Base-by-base conservation (phyloP, 1,140 invertebrate genomes). In the Elymnias hypermnestra region DNA sequence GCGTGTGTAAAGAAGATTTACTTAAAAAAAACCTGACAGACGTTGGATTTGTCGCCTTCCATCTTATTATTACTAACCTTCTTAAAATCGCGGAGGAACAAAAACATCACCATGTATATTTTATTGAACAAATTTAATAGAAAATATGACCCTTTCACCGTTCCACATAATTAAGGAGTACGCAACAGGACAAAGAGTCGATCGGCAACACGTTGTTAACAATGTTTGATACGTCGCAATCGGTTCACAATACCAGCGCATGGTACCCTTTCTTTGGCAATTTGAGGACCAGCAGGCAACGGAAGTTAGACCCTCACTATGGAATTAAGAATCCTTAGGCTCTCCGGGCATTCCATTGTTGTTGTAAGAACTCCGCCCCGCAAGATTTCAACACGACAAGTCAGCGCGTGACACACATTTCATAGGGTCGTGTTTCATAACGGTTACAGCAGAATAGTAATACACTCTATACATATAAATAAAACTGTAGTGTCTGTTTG, bases 61-160 rank as follows among this genome's bases (percentile, higher is more conserved):
- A n/a, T n/a, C n/a, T n/a, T n/a, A n/a, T n/a, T n/a, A n/a, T n/a
- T n/a, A n/a, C n/a, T n/a, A n/a, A n/a, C n/a, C n/a, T n/a, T n/a
- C n/a, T n/a, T n/a, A n/a, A n/a, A n/a, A n/a, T n/a, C n/a, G n/a
- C n/a, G n/a, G n/a, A n/a, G n/a, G n/a, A n/a, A 19, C 19, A 42
- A 5, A 47, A 35, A 10, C 5, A 66, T 69, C 73, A 77, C 55
- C 64, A 54, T 71, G 55, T 79, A 68, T 48, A 33, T 37, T 48
- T 48, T 54, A 68, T 69, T 74, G 57, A 73, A 69, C 62, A 77
- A 81, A 78, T 75, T 83, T 79, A 81, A 83, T 83, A 79, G 72
- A 82, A 83, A 83, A 72, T 79, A 77, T 84, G 78, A 84, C 81
- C 78, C 78, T 79, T 84, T 81, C 72, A 74, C 68, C 71, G 72